These are phyloP conservation scores for Barypeithes pellucidus DNA, from an alignment of 2,888 invertebrate species.

Conservation along the genomic window DNA sequence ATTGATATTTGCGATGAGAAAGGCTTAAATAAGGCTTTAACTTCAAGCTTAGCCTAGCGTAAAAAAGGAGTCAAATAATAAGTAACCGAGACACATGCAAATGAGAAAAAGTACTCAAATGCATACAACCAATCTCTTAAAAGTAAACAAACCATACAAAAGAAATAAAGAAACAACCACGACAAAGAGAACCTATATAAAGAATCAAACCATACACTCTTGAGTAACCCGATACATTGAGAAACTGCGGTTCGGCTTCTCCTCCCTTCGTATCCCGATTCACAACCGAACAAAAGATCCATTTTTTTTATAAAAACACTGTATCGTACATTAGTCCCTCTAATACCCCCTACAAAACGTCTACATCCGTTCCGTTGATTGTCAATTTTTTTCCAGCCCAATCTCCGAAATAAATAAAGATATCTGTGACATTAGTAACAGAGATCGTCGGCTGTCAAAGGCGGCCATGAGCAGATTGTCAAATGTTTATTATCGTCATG, in stretches of 20 bases:
- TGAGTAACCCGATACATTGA: constrained; percentile 65
- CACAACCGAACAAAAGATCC: constrained; percentile 58
- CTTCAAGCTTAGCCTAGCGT: no score
- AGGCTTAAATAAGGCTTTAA: no score
- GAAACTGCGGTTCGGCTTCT: constrained; percentile 62
- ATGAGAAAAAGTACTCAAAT: neutral
- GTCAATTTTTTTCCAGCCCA: constrained; percentile 40
- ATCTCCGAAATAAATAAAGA: constrained; percentile 45
- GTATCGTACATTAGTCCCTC: constrained; percentile 35
- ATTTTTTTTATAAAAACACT: constrained; percentile 56
- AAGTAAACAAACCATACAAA: constrained; percentile 6
- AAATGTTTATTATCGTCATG: constrained; percentile 44
- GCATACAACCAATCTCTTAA: neutral
- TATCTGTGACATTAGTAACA: constrained; percentile 32
- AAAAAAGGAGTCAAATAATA: neutral
- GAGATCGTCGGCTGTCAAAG: constrained; percentile 36
- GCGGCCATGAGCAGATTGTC: constrained; percentile 43
- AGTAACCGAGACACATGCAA: neutral
- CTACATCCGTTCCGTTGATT: constrained; percentile 40
- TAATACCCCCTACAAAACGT: constrained; percentile 40
- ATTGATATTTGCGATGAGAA: no score
- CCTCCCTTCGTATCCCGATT: constrained; percentile 60
- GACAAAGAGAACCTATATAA: neutral
- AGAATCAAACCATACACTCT: constrained; percentile 15
- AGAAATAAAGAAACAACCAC: constrained; percentile 30